phyloP scores from a whole-genome alignment of 2,113 vertebrate species.

The Corythornis cristatus region DNA sequence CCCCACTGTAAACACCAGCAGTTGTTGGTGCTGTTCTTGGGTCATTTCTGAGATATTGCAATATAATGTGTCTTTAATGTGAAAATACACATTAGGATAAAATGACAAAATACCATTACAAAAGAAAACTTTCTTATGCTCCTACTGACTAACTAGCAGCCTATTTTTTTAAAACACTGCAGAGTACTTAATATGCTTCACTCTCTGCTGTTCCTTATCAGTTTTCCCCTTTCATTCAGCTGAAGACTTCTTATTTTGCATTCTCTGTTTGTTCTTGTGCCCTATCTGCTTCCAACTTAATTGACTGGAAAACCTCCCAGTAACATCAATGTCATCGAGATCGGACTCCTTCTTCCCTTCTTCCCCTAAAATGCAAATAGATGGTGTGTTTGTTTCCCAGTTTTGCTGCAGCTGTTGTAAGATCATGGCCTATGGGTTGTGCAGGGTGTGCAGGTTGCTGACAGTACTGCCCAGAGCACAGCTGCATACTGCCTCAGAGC shows the following conservation, averaged over 20 bases:
- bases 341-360: neutral
- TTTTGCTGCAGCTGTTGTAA: neutral
- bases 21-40: neutral
- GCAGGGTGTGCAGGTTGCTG: neutral
- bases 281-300: conserved; percentile 27
- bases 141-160: neutral
- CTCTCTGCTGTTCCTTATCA: conserved; percentile 27
- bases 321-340: neutral
- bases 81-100: neutral
- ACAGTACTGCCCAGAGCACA: neutral
- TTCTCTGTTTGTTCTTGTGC: conserved; percentile 2
- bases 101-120: neutral
- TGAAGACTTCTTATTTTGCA: neutral
- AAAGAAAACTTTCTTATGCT: neutral
- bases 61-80: neutral
- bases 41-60: neutral
- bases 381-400: neutral
- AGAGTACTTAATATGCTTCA: neutral
- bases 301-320: neutral
- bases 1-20: neutral
- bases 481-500: neutral
- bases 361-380: neutral
- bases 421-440: neutral
- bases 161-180: neutral
- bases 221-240: conserved; percentile 18